Evolutionary conservation across 2,797 vertebrate genomes (phyloP), one percentile per base, ranked within the genome.

Genomic region (Philypnodon macrostomus): DNA sequence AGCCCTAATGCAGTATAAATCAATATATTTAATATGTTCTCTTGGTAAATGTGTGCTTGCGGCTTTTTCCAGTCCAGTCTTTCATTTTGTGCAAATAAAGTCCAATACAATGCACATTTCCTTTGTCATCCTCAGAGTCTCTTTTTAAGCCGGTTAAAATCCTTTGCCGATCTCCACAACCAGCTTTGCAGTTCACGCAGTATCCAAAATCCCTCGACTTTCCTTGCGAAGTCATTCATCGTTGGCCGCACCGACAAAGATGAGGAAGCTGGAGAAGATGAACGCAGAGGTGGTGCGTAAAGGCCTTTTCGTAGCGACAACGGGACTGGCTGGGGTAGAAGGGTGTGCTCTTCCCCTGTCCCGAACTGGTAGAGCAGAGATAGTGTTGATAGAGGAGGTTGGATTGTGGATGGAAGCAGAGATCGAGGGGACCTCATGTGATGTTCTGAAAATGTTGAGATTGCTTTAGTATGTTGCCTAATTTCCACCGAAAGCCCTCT

Each of bases 161-260:
- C 96, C 67, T 98, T 98, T 17, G 96, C 95, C 0, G 96, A 98
- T 38, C 96, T 89, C 94, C 95, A 96, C 60, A 98, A 84, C 96
- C 96, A 98, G 55, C 92, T 97, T 87, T 98, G 94, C 73, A 98
- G 89, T 83, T 98, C 95, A 62, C 95, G 88, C 65, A 98, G 85
- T 79, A 98, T 87, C 96, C 96, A 98, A 80, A 98, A 98, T 21
- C 95, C 93, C 23, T 96, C 95, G 87, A 98, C 95, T 84, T 98
- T 98, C 69, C 93, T 84, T 23, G 96, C 89, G 58, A 98, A 97
- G 79, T 97, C 93, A 2, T 93, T 96, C 49, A 92, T 90, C 1
- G 81, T 73, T n/a, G 89, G 86, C 1, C 77, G 73, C 45, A 67
- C 73, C 0, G 50, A 87, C 46, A 58, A 81, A 0, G 84, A 69